Conservation (phyloP, 2,888 invertebrate species). For the Calliphora vomitoria region DNA sequence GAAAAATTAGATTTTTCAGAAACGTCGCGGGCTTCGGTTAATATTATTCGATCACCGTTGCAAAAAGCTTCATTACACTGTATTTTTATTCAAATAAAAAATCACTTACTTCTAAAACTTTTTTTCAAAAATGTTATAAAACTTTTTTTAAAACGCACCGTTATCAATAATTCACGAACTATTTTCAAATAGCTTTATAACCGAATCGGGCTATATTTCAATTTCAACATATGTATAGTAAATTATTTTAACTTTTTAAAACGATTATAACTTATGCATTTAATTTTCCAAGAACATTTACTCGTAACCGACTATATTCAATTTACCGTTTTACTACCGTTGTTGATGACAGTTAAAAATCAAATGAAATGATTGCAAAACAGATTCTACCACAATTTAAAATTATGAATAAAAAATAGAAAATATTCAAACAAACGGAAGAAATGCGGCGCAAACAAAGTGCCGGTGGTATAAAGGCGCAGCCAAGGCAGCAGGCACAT, state of each 20-base stretch:
- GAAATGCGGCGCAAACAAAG: conserved; percentile 66
- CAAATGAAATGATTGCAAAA: conserved; percentile 83
- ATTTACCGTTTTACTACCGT: conserved; percentile 75
- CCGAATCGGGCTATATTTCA: background rate
- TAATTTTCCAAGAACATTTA: background rate
- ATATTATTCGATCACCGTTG: too few species aligned
- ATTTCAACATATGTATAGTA: background rate
- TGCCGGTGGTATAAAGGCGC: conserved; percentile 70
- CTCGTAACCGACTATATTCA: conserved; percentile 2
- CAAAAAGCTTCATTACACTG: background rate
- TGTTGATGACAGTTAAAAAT: conserved; percentile 84
- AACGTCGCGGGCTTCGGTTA: too few species aligned
- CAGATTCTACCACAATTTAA: conserved; percentile 73
- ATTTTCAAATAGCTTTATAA: background rate
- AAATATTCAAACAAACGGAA: conserved; percentile 66
- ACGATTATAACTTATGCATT: background rate
- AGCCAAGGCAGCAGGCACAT: conserved; percentile 65
- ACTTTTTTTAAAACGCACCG: background rate
- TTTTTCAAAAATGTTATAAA: background rate
- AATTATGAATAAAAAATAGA: conserved; percentile 73
- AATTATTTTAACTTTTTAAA: background rate
- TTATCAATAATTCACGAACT: background rate
- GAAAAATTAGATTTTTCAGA: too few species aligned
- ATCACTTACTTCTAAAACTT: background rate
- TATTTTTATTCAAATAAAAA: background rate